A percentile compares a stretch with the other conserved stretches of the same genome.
Evolutionary conservation across 2,113 vertebrate genomes (phyloP).

Genomic region (Nannobrachium achirus): DNA sequence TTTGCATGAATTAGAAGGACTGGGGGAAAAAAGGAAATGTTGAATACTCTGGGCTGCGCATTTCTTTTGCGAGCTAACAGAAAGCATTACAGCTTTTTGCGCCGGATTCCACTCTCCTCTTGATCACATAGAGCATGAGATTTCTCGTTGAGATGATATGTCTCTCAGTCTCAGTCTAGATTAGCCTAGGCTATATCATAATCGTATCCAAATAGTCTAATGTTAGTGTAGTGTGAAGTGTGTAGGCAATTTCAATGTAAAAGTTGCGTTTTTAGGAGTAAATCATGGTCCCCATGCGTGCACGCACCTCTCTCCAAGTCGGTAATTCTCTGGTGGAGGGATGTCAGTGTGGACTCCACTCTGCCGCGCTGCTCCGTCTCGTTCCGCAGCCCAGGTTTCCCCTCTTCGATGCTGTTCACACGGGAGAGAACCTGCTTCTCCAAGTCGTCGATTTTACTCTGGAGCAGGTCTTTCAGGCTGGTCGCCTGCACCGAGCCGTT

Average conservation of each 20-base stretch:
- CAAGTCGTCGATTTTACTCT: slow-evolving; percentile 95
- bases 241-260: neutral
- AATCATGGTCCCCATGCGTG: neutral
- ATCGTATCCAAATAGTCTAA: too few species aligned
- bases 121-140: neutral
- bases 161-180: too few species aligned
- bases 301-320: slow-evolving; percentile 94
- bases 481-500: slow-evolving; percentile 92
- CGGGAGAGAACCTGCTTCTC: slow-evolving; percentile 95
- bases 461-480: slow-evolving; percentile 94
- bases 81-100: slow-evolving; percentile 46
- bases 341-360: slow-evolving; percentile 94
- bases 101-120: neutral
- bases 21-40: neutral
- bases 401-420: slow-evolving; percentile 94
- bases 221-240: neutral
- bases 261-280: neutral
- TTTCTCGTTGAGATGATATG: neutral
- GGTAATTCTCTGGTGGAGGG: slow-evolving; percentile 94
- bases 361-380: slow-evolving; percentile 92
- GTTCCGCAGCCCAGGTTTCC: slow-evolving; percentile 86
- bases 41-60: neutral
- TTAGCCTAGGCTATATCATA: too few species aligned
- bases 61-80: slow-evolving; percentile 38
- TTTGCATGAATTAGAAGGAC: slow-evolving; percentile 32